phyloP scores from a whole-genome alignment of 1,140 invertebrate genomes.

The Pseudomyrmex pallidus region DNA sequence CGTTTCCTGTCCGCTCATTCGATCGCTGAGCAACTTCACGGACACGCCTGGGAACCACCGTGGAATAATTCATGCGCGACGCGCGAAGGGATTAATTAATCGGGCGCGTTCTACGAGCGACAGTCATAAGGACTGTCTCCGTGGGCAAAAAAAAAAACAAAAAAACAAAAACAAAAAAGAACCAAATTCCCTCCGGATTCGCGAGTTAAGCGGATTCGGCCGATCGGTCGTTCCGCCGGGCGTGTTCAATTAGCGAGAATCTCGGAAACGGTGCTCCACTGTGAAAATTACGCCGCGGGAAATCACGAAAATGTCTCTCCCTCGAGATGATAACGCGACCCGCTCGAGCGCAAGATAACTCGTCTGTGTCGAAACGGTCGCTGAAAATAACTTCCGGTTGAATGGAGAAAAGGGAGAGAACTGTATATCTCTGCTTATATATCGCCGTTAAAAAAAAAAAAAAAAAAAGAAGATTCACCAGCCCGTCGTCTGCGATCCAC shows the following conservation, averaged over 20 bases:
- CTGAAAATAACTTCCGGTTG: conserved; percentile 41
- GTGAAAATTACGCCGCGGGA: conserved; percentile 25
- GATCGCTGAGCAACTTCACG: conserved; percentile 3
- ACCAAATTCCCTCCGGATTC: conserved; percentile 17
- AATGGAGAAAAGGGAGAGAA: background rate
- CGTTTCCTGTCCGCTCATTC: conserved; percentile 19
- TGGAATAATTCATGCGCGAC: conserved; percentile 34
- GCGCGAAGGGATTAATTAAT: conserved; percentile 42
- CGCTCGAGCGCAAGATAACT: background rate
- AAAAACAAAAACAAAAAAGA: background rate
- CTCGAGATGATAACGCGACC: background rate
- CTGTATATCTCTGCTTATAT: no score
- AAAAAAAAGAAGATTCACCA: background rate
- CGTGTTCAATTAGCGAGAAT: conserved; percentile 53
- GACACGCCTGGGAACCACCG: background rate
- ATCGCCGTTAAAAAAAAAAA: background rate
- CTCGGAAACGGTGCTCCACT: background rate
- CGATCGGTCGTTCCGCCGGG: conserved; percentile 41
- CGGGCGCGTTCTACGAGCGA: background rate
- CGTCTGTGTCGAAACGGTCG: conserved; percentile 15
- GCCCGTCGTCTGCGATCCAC: conserved; percentile 13
- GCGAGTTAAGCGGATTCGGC: conserved; percentile 56
- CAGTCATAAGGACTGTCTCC: conserved; percentile 27
- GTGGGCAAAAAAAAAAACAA: background rate
- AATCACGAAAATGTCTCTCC: conserved; percentile 20